Evolutionary conservation across 2,888 invertebrate species (phyloP), one percentile per base, ranked within the genome.

Genomic region (Hylaea fasciaria): DNA sequence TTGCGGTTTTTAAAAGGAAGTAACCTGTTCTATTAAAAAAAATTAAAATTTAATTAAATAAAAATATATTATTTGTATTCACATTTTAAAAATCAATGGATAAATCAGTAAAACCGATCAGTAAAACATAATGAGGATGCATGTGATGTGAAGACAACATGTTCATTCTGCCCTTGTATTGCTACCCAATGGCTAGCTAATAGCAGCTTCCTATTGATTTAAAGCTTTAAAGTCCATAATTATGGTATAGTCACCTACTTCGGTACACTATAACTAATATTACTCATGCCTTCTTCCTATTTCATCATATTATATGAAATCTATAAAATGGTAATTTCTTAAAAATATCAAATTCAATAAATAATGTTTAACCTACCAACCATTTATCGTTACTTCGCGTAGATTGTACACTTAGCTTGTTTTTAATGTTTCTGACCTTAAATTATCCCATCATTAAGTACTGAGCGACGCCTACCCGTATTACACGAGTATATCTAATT

Each of bases 131-230:
- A 60, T 60, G 55, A 55, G 55, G 35, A 50, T 44, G 32, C 17
- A 49, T 41, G 49, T 60, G 40, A 49, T 41, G 49, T 60, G 40
- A 60, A 54, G 40, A 22, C 22, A 22, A 46, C 28, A 60, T 50
- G 46, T 60, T 50, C 60, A 41, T 46, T 44, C 8, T 12, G 61
- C 32, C 61, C 61, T 57, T 62, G 52, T 44, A 50, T 35, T 35
- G 35, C 35, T 10, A 47, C 37, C 39, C 61, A 47, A 62, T 62
- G 56, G 52, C 14, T 10, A 44, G 39, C 39, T 48, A 57, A 50
- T 51, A 46, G 39, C 49, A 35, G 46, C 54, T 60, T 60, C 55
- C 60, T 60, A 60, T 60, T 55, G 60, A 55, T 49, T 55, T 60
- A 48, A 16, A 47, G 46, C 22, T 39, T 45, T 35, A 45, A 37